Base-by-base conservation (phyloP, 2,113 vertebrate genomes). In the Callocephalon fimbriatum region DNA sequence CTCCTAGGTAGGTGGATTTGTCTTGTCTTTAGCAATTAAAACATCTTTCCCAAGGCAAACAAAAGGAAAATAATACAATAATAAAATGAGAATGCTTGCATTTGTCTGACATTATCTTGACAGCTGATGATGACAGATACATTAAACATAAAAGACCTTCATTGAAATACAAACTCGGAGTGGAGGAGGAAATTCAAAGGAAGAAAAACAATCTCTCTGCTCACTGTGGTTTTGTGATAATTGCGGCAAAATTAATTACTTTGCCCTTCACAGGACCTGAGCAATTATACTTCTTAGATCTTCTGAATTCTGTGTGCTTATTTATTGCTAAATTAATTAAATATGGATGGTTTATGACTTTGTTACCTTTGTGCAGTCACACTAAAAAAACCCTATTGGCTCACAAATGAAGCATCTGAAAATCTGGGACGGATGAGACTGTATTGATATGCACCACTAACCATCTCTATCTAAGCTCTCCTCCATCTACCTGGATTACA, bases 311-410 rank as follows among this genome's bases (percentile, higher is more conserved):
- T 73, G 2, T 74, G 17, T 72, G 23, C 73, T 92, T 96, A 88
- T 87, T 95, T 94, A 77, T 94, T 92, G 82, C 45, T 63, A 88
- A 92, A 90, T 94, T 93, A 92, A 95, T 95, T 93, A 91, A 91
- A 91, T 73, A 76, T 27, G 80, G 77, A 62, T 42, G 32, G n/a
- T 70, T 90, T 94, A 54, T 76, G 66, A 68, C 87, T 82, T 93
- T 59, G 42, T 77, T 93, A 80, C 79, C 45, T 91, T 67, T 22
- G 47, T 54, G 38, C 35, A 53, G 50, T 80, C 63, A 70, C 51
- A 62, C 31, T 59, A 29, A 40, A 63, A 84, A 21, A 53, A 35
- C 26, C 48, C n/a, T 62, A 61, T 42, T 66, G 59, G 45, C 58
- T 45, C 12, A 62, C 1, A 79, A 79, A 90, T 18, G 15, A 83